phyloP scores from a whole-genome alignment of 2,797 vertebrate genomes.

The Gouania willdenowi region DNA sequence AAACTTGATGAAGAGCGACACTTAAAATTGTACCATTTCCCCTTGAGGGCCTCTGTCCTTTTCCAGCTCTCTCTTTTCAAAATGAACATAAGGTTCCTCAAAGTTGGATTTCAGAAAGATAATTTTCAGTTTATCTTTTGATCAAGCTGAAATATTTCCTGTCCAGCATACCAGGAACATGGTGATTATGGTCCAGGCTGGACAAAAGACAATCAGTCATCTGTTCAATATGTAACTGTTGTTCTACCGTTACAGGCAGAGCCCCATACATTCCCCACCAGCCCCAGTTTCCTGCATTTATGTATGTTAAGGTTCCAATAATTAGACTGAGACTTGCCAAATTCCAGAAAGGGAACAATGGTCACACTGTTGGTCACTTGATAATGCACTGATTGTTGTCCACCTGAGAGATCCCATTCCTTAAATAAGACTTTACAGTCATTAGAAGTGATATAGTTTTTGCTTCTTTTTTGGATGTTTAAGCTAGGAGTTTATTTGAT shows the following conservation, averaged over 20 bases:
- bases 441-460: too few relatives aligned
- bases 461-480: too few relatives aligned
- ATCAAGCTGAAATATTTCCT: background rate
- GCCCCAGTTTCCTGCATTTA: slow-evolving; percentile 1
- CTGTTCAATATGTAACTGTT: background rate
- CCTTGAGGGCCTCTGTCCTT: too few relatives aligned
- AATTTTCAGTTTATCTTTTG: background rate
- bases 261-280: background rate
- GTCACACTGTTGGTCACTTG: background rate
- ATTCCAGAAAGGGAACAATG: slow-evolving; percentile 1
- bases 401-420: too few relatives aligned
- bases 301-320: slow-evolving; percentile 3
- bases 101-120: too few relatives aligned
- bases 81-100: too few relatives aligned
- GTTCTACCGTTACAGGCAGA: background rate
- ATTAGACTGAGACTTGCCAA: slow-evolving; percentile 1
- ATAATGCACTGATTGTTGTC: too few relatives aligned
- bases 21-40: slow-evolving; percentile 43
- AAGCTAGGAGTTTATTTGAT: too few relatives aligned
- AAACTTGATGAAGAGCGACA: slow-evolving; percentile 41
- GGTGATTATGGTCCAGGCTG: background rate
- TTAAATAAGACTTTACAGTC: too few relatives aligned
- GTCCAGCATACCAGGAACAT: background rate
- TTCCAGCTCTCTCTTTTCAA: too few relatives aligned
- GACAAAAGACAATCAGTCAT: slow-evolving; percentile 7